A percentile compares a stretch with the other conserved stretches of the same genome.
Conservation (phyloP, 37 sponge, comb jelly and placozoan genomes). For the Diacarnus erythraeanus region DNA sequence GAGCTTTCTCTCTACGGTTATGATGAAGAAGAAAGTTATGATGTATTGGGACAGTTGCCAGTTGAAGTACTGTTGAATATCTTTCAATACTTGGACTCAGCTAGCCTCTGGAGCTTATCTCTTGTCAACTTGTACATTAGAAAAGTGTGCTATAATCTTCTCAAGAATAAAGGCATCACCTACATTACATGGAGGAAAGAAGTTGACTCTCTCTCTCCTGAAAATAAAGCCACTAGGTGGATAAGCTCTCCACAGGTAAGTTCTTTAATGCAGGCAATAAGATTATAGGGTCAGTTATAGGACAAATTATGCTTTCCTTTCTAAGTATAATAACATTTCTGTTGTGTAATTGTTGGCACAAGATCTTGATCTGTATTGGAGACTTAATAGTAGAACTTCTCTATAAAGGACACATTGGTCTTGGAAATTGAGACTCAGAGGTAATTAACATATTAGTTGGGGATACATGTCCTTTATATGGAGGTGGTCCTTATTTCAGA, state of each 20-base stretch:
- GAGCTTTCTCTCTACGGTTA: conserved; percentile 53
- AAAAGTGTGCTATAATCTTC: conserved; percentile 38
- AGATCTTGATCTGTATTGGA: too few relatives aligned
- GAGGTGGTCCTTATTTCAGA: too few relatives aligned
- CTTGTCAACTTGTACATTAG: conserved; percentile 56
- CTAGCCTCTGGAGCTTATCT: conserved; percentile 56
- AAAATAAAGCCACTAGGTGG: background rate
- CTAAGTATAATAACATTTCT: too few relatives aligned
- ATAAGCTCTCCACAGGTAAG: conserved; percentile 9
- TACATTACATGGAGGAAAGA: conserved; percentile 28
- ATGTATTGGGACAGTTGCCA: conserved; percentile 64
- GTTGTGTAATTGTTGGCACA: too few relatives aligned
- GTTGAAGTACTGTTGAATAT: conserved; percentile 34
- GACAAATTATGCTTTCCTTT: too few relatives aligned
- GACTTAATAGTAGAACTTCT: too few relatives aligned
- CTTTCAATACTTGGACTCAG: conserved; percentile 41
- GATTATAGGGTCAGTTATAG: too few relatives aligned
- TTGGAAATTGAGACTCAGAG: too few relatives aligned
- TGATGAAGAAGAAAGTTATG: conserved; percentile 42
- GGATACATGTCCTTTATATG: too few relatives aligned
- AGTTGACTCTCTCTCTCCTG: background rate
- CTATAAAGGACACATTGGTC: too few relatives aligned
- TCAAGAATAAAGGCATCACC: conserved; percentile 46
- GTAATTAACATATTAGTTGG: too few relatives aligned
- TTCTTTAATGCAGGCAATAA: background rate